Conservation (phyloP, 2,888 invertebrate genomes). For the Leptopilina syphax region DNA sequence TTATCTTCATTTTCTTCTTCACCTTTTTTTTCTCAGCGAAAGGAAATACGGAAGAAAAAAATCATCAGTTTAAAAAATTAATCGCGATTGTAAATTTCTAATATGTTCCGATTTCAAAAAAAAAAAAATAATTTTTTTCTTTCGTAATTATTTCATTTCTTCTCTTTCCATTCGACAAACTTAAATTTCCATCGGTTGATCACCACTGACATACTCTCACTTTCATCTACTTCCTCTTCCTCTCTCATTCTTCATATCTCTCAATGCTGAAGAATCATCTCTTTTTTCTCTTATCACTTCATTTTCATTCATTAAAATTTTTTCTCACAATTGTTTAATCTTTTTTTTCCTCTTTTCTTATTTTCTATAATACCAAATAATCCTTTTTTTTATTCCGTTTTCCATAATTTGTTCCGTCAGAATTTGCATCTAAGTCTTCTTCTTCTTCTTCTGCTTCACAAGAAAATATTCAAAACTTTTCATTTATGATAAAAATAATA, state of each 20-base stretch:
- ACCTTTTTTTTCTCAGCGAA: too few relatives aligned
- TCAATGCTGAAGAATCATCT: constrained; percentile 24
- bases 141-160: background rate
- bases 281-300: background rate
- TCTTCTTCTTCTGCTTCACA: too few relatives aligned
- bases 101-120: background rate
- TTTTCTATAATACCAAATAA: too few relatives aligned
- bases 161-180: background rate
- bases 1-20: too few relatives aligned
- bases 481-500: too few relatives aligned
- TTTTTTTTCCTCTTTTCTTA: background rate
- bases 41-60: too few relatives aligned
- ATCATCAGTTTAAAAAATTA: too few relatives aligned
- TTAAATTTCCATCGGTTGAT: background rate
- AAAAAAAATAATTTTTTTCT: too few relatives aligned
- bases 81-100: background rate
- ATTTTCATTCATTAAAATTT: background rate
- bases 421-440: too few relatives aligned
- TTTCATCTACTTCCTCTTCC: constrained; percentile 39
- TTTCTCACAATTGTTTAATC: constrained; percentile 1
- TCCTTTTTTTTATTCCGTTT: background rate
- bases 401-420: background rate
- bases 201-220: constrained; percentile 38
- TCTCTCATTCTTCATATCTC: constrained; percentile 32
- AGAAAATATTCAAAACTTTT: too few relatives aligned